Conservation (phyloP, 2,113 vertebrate species). For the Atrichornis clamosus region DNA sequence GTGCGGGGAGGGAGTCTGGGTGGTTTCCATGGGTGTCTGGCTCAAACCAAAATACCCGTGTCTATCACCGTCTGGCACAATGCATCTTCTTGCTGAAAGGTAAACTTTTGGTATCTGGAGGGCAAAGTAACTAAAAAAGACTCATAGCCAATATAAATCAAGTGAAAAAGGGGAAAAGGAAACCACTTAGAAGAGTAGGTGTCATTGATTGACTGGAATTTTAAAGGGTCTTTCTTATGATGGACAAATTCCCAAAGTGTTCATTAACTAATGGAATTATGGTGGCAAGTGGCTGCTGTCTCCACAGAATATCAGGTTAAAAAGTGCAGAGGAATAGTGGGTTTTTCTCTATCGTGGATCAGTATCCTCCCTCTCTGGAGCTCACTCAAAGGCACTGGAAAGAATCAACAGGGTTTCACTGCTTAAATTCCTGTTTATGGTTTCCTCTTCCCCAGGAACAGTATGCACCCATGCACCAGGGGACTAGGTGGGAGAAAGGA, state of each 20-base stretch:
- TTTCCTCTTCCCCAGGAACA: background rate
- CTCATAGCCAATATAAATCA: constrained; percentile 27
- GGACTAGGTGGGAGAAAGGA: background rate
- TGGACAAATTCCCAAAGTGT: constrained; percentile 55
- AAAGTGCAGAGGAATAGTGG: constrained; percentile 34
- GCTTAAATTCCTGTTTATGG: constrained; percentile 22
- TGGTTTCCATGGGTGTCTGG: too few species aligned
- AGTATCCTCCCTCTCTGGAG: background rate
- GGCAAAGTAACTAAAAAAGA: constrained; percentile 36
- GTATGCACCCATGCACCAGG: background rate
- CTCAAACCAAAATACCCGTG: too few species aligned
- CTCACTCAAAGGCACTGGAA: background rate
- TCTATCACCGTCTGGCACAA: background rate
- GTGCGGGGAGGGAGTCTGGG: too few species aligned
- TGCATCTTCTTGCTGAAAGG: constrained; percentile 14
- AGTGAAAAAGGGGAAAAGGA: constrained; percentile 24
- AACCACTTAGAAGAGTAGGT: constrained; percentile 23
- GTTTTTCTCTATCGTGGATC: background rate
- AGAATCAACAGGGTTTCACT: background rate
- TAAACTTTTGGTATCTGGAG: constrained; percentile 15
- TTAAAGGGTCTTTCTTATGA: constrained; percentile 55
- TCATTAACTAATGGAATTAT: constrained; percentile 74
- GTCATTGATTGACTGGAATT: constrained; percentile 64
- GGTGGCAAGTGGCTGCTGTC: constrained; percentile 6
- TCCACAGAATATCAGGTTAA: constrained; percentile 40